A percentile compares a stretch with the other conserved stretches of the same genome.
Evolutionary conservation across 1,140 invertebrate genomes (phyloP).

Genomic region (Eriocheir sinensis): DNA sequence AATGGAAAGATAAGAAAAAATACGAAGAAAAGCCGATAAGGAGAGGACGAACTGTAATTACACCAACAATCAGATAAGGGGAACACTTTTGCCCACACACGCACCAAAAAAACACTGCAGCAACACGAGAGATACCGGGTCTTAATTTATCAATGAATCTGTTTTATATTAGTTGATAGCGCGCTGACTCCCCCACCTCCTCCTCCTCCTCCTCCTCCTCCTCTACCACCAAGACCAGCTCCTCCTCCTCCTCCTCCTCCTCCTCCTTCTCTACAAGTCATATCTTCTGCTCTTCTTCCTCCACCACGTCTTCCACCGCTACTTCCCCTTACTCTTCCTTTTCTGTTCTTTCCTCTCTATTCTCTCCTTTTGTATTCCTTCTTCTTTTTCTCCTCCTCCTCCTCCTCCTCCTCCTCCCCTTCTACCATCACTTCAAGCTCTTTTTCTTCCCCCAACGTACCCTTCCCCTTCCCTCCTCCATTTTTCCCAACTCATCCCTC

Average conservation of each 20-base stretch:
- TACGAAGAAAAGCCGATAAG: background rate
- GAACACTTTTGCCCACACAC: background rate
- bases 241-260: background rate
- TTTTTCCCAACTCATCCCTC: too few relatives aligned
- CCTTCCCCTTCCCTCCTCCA: background rate
- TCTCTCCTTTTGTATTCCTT: constrained; percentile 6
- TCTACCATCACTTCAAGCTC: too few relatives aligned
- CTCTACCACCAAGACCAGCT: background rate
- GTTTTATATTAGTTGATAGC: background rate
- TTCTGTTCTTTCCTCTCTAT: background rate
- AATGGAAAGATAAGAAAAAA: background rate
- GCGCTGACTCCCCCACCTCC: too few relatives aligned
- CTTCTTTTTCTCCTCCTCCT: background rate
- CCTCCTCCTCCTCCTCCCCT: too few relatives aligned
- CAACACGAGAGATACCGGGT: too few relatives aligned
- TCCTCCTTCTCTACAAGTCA: too few relatives aligned
- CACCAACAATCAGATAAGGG: constrained; percentile 12
- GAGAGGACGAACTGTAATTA: background rate
- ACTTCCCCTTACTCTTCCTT: background rate
- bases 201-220: too few relatives aligned
- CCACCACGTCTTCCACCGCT: background rate
- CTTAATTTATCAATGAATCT: too few relatives aligned
- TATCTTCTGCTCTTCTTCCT: too few relatives aligned
- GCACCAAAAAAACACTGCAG: background rate
- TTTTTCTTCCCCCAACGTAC: background rate